Evolutionary conservation across 2,888 invertebrate genomes (phyloP).

Genomic region (Orgyia antiqua): DNA sequence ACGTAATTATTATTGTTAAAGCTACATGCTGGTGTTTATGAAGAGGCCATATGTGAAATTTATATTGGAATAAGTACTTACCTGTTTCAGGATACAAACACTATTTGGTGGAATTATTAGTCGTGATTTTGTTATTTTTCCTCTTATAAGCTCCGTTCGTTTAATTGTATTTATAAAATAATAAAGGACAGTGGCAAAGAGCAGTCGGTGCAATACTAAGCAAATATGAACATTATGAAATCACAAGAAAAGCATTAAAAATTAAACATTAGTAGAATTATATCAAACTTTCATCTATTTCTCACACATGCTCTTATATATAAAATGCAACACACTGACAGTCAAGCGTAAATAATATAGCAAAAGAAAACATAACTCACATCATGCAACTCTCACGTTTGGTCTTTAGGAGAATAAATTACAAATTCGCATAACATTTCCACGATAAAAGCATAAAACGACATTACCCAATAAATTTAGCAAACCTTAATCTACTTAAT

Average conservation of each 20-base stretch:
- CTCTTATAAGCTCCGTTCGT: constrained; percentile 2
- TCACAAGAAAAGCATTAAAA: constrained; percentile 68
- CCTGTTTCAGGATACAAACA: constrained; percentile 17
- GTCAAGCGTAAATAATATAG: constrained; percentile 50
- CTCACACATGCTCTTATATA: constrained; percentile 73
- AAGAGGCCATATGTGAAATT: constrained; percentile 25
- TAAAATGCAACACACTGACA: constrained; percentile 52
- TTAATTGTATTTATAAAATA: constrained; percentile 14
- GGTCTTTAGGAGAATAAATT: constrained; percentile 73
- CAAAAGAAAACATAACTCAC: constrained; percentile 52
- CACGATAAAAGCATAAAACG: constrained; percentile 41
- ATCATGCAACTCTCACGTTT: constrained; percentile 75
- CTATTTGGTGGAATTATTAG: constrained; percentile 7
- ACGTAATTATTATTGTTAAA: constrained; percentile 34
- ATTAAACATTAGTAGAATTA: constrained; percentile 32
- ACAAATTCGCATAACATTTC: constrained; percentile 44
- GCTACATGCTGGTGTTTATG: constrained; percentile 37
- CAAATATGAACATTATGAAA: constrained; percentile 74
- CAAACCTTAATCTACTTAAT: constrained; percentile 56
- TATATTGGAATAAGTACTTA: constrained; percentile 25
- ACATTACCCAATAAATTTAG: constrained; percentile 78
- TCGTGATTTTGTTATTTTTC: neutral
- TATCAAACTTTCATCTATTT: constrained; percentile 45
- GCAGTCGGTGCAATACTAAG: constrained; percentile 65
- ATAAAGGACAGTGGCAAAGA: constrained; percentile 38